A percentile compares a stretch with the other conserved stretches of the same genome.
phyloP scores from a whole-genome alignment of 2,797 vertebrate genomes.

The Diplodus sargus region DNA sequence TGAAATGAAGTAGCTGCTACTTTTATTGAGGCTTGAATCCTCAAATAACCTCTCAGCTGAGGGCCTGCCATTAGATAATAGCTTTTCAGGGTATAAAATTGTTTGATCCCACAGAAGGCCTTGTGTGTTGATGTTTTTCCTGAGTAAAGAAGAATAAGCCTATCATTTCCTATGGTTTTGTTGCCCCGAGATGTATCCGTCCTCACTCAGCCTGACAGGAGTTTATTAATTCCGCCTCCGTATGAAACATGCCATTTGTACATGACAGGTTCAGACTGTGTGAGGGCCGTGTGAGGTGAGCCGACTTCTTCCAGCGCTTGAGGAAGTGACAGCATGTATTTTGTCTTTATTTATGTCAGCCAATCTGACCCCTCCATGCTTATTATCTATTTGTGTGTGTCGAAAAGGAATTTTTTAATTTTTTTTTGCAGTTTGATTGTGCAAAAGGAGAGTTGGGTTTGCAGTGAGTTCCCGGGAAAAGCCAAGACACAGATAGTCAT shows the following conservation, averaged over 20 bases:
- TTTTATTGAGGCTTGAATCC: conserved; percentile 40
- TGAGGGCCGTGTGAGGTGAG: conserved; percentile 72
- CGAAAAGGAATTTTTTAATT: too few relatives aligned
- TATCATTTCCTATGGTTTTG: conserved; percentile 52
- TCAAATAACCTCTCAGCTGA: conserved; percentile 62
- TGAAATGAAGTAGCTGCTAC: conserved; percentile 46
- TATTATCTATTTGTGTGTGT: neutral
- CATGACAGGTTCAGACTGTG: conserved; percentile 56
- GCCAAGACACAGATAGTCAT: neutral
- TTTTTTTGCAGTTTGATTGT: neutral
- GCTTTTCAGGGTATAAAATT: conserved; percentile 44
- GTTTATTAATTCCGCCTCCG: conserved; percentile 72
- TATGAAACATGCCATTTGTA: conserved; percentile 62
- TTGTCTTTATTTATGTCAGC: neutral
- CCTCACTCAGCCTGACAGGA: conserved; percentile 69
- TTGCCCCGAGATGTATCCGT: conserved; percentile 67
- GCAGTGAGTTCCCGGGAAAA: neutral
- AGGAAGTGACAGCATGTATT: conserved; percentile 30
- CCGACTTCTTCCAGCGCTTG: conserved; percentile 27
- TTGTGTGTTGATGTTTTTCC: conserved; percentile 16
- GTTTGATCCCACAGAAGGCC: conserved; percentile 25
- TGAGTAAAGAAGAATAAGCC: conserved; percentile 38
- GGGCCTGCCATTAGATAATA: conserved; percentile 4
- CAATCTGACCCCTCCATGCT: neutral
- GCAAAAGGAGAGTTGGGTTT: neutral